A percentile compares a stretch with the other conserved stretches of the same genome.
Evolutionary conservation across 2,797 vertebrate species (phyloP).

Genomic region (Sparus aurata): DNA sequence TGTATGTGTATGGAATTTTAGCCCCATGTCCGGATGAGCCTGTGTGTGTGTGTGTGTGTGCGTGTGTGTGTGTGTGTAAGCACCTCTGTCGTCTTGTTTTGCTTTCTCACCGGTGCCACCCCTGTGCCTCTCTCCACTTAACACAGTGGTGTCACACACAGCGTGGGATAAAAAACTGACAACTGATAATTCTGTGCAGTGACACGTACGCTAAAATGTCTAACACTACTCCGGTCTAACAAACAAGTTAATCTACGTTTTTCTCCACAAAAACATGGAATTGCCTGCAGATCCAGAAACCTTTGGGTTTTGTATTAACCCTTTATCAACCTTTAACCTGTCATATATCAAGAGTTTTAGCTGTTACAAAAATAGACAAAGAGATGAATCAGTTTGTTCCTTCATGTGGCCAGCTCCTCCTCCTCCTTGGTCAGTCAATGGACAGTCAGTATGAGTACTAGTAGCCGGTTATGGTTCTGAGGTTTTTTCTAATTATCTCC

Average conservation of each 20-base stretch:
- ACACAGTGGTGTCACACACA: slow-evolving; percentile 5
- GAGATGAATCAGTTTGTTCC: not conserved
- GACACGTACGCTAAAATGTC: not conserved
- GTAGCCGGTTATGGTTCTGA: not conserved
- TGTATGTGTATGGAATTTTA: not conserved
- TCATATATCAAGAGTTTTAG: not conserved
- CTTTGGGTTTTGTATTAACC: not conserved
- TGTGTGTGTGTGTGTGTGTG: slow-evolving; percentile 5
- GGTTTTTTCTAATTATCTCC: too few species aligned
- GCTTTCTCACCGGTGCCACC: not conserved
- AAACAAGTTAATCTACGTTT: not conserved
- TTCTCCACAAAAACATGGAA: not conserved
- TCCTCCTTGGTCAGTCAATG: not conserved
- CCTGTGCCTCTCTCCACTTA: not conserved
- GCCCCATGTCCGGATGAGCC: not conserved
- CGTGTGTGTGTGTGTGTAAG: not conserved
- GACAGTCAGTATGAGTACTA: not conserved
- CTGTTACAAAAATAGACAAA: not conserved
- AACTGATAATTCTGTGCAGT: slow-evolving; percentile 2
- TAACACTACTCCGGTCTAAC: not conserved
- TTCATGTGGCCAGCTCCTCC: not conserved
- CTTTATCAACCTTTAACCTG: not conserved
- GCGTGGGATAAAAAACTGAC: not conserved
- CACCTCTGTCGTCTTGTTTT: not conserved
- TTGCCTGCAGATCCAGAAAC: not conserved